Base-by-base conservation (phyloP, 2,888 invertebrate genomes). In the Choristoneura rosaceana region DNA sequence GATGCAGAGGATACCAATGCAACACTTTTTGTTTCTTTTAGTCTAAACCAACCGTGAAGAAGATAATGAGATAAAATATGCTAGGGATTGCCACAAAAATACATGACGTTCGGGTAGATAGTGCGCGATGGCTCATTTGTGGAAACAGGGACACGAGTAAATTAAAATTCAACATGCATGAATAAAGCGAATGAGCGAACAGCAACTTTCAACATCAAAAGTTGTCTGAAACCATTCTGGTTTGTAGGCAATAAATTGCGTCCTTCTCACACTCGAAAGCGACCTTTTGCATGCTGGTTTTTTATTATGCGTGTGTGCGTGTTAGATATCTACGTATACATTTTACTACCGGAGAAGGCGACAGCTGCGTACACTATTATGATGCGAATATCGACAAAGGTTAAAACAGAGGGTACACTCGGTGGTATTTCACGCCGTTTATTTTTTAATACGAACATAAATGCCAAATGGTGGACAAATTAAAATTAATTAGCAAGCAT, bases 211-310 rank as follows among this genome's bases (percentile, higher is more conserved):
- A 74, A 73, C 76, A 76, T 70, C 76, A 71, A 74, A 75, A 77
- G 70, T 74, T 74, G 71, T 71, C 67, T 69, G 71, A 76, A 74
- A 78, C 75, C 64, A 71, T 74, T 79, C 77, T 77, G 74, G 80
- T 79, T 80, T 77, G 78, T 75, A 73, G 76, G 75, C 74, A 74
- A 78, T 78, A 80, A 79, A 80, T 74, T 76, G 74, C 66, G 77
- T 77, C 76, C 78, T 79, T 78, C 76, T 74, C 74, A 64, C 74
- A 73, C 74, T 74, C 74, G 76, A 77, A 80, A 79, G 77, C 78
- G 76, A 76, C 75, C 78, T 76, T 76, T 77, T 73, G 74, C 74
- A 74, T 43, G 74, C 69, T 70, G 62, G 75, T 75, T 78, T 76
- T 34, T 74, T 70, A 75, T 77, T 71, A 70, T 63, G 74, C 70